A percentile compares a stretch with the other conserved stretches of the same genome.
Conservation (phyloP, 2,797 vertebrate genomes). For the Loris lydekkerianus region DNA sequence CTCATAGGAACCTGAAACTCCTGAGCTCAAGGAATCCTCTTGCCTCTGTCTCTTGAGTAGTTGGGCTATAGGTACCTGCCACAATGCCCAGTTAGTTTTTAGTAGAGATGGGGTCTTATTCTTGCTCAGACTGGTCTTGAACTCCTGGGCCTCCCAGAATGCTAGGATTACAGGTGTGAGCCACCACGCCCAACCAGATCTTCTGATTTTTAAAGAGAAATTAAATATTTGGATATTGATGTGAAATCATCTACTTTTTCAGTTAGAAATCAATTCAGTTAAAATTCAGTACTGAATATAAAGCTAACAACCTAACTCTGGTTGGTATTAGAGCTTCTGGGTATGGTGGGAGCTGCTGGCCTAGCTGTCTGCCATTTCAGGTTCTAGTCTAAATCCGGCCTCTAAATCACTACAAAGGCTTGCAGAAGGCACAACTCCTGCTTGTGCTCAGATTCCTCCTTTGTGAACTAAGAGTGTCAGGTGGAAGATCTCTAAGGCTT, state of each 20-base stretch:
- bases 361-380: not conserved
- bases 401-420: not conserved
- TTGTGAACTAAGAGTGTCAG: not conserved
- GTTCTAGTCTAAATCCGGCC: not conserved
- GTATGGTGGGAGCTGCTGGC: not conserved
- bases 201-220: constrained; percentile 17
- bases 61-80: no score
- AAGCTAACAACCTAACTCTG: constrained; percentile 5
- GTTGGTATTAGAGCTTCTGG: not conserved
- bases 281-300: not conserved
- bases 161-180: no score
- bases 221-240: not conserved
- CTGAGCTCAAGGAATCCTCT: no score
- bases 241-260: constrained; percentile 30
- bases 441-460: not conserved
- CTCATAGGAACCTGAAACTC: no score
- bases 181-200: not conserved
- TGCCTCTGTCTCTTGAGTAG: no score
- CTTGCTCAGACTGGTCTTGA: no score
- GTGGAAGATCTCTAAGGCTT: not conserved
- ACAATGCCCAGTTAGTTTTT: no score
- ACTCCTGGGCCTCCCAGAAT: no score
- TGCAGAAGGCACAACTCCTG: not conserved
- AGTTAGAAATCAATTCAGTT: constrained; percentile 13
- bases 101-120: no score